These are phyloP conservation scores for Trematocara unimaculatum DNA, from an alignment of 2,113 vertebrate species.

Conservation along the genomic window DNA sequence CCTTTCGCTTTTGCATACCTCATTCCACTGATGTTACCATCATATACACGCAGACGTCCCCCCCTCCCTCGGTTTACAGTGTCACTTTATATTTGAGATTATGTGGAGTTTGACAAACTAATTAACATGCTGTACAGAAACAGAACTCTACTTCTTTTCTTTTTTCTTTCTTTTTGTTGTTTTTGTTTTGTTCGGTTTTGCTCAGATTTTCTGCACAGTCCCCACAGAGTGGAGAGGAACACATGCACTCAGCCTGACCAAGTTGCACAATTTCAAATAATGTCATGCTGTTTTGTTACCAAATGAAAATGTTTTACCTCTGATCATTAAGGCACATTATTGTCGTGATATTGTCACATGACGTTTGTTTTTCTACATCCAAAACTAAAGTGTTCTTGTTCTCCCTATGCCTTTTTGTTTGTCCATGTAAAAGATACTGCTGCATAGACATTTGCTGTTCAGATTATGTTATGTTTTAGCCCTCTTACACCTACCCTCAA, in stretches of 20 bases:
- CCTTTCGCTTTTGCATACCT: conserved; percentile 66
- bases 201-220: conserved; percentile 34
- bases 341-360: conserved; percentile 31
- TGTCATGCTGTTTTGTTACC: conserved; percentile 54
- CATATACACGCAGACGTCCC: conserved; percentile 26
- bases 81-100: conserved; percentile 63
- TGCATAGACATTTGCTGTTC: conserved; percentile 35
- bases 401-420: conserved; percentile 59
- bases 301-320: conserved; percentile 60
- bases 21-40: conserved; percentile 56
- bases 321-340: conserved; percentile 57
- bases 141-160: conserved; percentile 1
- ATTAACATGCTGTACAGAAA: conserved; percentile 57
- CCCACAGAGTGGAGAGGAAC: conserved; percentile 49
- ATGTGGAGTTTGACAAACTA: conserved; percentile 42
- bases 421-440: conserved; percentile 38
- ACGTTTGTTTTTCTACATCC: conserved; percentile 41
- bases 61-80: conserved; percentile 53
- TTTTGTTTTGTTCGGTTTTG: background rate
- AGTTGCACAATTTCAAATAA: conserved; percentile 59
- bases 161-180: background rate
- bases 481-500: conserved; percentile 7
- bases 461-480: conserved; percentile 31
- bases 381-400: conserved; percentile 51
- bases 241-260: conserved; percentile 59